These are phyloP conservation scores for Hiodon tergisus DNA, from an alignment of 2,113 vertebrate genomes.

Conservation along the genomic window DNA sequence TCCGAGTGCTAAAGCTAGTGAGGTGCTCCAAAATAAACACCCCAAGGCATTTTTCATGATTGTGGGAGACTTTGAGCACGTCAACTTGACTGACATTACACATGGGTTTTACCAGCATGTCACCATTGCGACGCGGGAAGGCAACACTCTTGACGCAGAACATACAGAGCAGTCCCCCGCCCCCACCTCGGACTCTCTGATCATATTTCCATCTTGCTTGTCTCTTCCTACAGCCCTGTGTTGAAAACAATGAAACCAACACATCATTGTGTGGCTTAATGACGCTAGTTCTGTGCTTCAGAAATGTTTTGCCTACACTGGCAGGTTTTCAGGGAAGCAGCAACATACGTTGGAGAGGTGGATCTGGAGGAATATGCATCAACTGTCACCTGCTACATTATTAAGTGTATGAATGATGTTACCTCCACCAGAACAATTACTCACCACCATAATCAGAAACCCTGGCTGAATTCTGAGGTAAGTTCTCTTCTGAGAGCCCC, in stretches of 20 bases:
- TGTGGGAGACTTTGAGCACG: no score
- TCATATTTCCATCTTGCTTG: neutral
- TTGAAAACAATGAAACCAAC: neutral
- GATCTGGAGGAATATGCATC: neutral
- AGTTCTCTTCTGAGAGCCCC: neutral
- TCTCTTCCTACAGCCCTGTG: neutral
- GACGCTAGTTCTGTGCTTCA: neutral
- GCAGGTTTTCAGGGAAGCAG: neutral
- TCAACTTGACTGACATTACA: no score
- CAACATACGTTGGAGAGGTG: neutral
- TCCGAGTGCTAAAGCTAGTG: neutral
- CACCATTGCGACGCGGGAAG: neutral
- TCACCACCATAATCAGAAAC: neutral
- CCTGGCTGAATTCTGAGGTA: constrained; percentile 3
- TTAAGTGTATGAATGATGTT: constrained; percentile 9
- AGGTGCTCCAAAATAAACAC: neutral
- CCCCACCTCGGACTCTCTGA: neutral
- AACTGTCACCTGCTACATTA: constrained; percentile 13
- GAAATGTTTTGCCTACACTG: neutral
- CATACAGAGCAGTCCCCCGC: neutral
- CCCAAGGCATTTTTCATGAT: neutral
- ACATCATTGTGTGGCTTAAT: neutral
- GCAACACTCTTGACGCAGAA: neutral
- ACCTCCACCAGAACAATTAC: neutral
- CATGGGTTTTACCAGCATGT: neutral